phyloP scores from a whole-genome alignment of 2,888 invertebrate genomes.

The Protophormia terraenovae region DNA sequence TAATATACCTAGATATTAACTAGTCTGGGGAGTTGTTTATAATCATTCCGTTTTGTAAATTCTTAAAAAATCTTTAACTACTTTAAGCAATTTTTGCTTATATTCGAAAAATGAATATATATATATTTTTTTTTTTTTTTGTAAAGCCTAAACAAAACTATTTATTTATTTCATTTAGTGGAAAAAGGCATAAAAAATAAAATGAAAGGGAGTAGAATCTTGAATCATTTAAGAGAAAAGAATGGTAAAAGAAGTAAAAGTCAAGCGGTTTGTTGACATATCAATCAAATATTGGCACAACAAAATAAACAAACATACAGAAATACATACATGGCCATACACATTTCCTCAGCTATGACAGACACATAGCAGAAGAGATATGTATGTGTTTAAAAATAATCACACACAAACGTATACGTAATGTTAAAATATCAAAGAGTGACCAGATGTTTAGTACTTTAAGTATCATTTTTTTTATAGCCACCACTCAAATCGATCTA shows the following conservation, averaged over 20 bases:
- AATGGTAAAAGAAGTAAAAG: conserved; percentile 44
- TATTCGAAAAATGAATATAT: background rate
- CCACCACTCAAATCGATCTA: no score
- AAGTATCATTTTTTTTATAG: no score
- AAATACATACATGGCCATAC: background rate
- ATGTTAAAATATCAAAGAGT: background rate
- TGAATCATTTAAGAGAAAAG: conserved; percentile 2
- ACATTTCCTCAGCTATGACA: background rate
- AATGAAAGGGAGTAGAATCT: background rate
- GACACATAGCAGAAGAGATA: background rate
- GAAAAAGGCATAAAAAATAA: background rate
- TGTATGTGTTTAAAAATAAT: no score
- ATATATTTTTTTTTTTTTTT: background rate
- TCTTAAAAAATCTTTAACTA: background rate
- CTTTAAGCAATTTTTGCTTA: background rate
- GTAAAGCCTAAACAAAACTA: background rate
- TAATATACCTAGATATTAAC: no score
- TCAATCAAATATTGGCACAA: conserved; percentile 67
- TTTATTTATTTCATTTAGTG: background rate
- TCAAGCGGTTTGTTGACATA: conserved; percentile 62
- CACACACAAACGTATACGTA: no score
- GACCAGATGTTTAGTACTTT: no score
- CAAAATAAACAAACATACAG: conserved; percentile 18
- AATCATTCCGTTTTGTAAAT: no score
- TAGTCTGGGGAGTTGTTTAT: no score